Percentiles rank a stretch among this genome's conserved stretches.
Evolutionary conservation across 2,797 vertebrate species (phyloP).

Genomic region (Ctenopoma kingsleyae): DNA sequence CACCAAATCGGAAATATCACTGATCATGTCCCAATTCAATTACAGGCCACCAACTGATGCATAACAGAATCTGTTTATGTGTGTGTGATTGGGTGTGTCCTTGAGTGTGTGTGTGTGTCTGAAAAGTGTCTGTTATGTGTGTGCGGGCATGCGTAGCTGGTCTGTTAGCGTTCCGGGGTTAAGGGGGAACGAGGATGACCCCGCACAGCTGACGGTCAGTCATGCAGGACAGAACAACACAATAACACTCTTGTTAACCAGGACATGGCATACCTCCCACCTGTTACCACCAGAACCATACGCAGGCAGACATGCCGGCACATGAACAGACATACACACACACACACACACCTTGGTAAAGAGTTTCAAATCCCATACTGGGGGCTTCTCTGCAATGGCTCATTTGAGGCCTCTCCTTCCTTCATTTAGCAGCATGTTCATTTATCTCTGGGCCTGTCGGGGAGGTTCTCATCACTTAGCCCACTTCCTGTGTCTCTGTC

Average conservation of each 20-base stretch:
- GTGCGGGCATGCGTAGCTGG: conserved; percentile 77
- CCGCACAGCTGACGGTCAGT: conserved; percentile 82
- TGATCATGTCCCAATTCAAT: conserved; percentile 82
- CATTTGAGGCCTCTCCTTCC: conserved; percentile 79
- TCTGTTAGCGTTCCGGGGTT: conserved; percentile 71
- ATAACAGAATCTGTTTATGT: conserved; percentile 71
- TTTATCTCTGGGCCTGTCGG: conserved; percentile 77
- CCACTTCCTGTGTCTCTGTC: conserved; percentile 66
- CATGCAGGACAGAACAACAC: conserved; percentile 83
- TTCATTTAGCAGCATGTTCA: conserved; percentile 79
- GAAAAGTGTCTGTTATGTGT: conserved; percentile 69
- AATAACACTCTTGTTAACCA: conserved; percentile 85
- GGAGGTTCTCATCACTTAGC: conserved; percentile 66
- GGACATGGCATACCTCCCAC: conserved; percentile 82
- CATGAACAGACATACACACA: conserved; percentile 48
- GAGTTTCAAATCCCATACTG: conserved; percentile 59
- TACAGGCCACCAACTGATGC: conserved; percentile 77
- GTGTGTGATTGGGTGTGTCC: conserved; percentile 73
- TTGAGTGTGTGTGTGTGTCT: conserved; percentile 53
- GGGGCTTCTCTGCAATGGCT: conserved; percentile 69
- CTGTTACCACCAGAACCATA: conserved; percentile 79
- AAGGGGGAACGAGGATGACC: conserved; percentile 77
- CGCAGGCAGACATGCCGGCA: conserved; percentile 70
- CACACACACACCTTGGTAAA: conserved; percentile 53
- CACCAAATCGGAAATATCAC: conserved; percentile 81